These are phyloP conservation scores for Synodontis membranacea DNA, from an alignment of 2,113 vertebrate genomes.

Conservation along the genomic window DNA sequence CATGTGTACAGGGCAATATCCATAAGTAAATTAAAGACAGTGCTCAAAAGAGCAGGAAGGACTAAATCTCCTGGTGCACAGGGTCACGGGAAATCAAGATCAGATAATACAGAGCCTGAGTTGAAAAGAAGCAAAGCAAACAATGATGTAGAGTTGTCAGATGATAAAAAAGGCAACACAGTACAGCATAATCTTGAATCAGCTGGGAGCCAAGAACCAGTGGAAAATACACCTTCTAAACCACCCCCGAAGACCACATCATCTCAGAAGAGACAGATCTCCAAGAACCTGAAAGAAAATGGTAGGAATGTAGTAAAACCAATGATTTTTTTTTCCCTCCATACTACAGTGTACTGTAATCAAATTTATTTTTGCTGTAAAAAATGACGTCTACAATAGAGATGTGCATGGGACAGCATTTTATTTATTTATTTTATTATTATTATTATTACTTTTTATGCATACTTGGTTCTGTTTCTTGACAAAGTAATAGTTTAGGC, in stretches of 20 bases:
- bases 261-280: background rate
- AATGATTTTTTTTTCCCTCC: background rate
- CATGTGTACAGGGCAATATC: conserved; percentile 54
- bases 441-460: too few species aligned
- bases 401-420: background rate
- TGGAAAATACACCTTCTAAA: background rate
- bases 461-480: background rate
- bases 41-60: conserved; percentile 62
- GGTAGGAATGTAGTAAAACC: conserved; percentile 41
- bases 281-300: conserved; percentile 45
- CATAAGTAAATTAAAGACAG: conserved; percentile 64
- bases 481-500: background rate
- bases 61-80: conserved; percentile 20
- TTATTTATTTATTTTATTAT: too few species aligned
- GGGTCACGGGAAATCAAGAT: background rate
- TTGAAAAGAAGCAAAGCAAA: conserved; percentile 33
- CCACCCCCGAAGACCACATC: conserved; percentile 13
- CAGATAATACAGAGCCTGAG: conserved; percentile 33
- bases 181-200: background rate
- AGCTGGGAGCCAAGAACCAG: background rate
- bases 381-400: too few species aligned
- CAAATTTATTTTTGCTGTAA: background rate
- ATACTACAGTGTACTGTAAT: background rate
- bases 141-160: background rate
- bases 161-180: conserved; percentile 4